Conservation (phyloP, 2,888 invertebrate species). For the Leptogaster cylindrica region DNA sequence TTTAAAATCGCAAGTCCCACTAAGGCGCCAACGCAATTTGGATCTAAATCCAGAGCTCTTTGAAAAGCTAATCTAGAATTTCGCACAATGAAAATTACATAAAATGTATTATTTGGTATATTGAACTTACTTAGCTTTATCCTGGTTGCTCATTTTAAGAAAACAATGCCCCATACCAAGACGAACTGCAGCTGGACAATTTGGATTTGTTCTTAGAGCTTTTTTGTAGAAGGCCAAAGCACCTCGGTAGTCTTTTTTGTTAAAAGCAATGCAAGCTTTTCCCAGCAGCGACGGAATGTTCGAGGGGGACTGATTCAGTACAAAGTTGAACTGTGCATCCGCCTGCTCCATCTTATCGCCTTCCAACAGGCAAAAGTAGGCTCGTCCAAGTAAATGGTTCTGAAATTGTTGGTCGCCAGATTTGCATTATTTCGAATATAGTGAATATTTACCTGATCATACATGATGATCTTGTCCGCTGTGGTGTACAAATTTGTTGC, state of each 20-base stretch:
- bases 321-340: slow-evolving; percentile 99
- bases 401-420: slow-evolving; percentile 21
- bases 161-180: slow-evolving; percentile 99
- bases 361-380: slow-evolving; percentile 97
- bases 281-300: slow-evolving; percentile 97
- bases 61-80: slow-evolving; percentile 84
- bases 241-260: slow-evolving; percentile 93
- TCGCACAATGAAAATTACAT: slow-evolving; percentile 10
- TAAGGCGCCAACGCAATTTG: slow-evolving; percentile 93
- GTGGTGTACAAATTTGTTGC: slow-evolving; percentile 97
- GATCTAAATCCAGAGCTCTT: slow-evolving; percentile 89
- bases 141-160: slow-evolving; percentile 92
- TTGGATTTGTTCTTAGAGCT: slow-evolving; percentile 93
- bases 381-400: slow-evolving; percentile 97
- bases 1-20: slow-evolving; percentile 95
- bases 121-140: slow-evolving; percentile 80
- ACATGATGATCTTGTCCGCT: slow-evolving; percentile 99
- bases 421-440: slow-evolving; percentile 56
- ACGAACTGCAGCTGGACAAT: slow-evolving; percentile 94
- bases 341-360: slow-evolving; percentile 99
- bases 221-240: slow-evolving; percentile 98
- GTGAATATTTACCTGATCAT: slow-evolving; percentile 79
- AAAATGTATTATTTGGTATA: background rate
- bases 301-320: slow-evolving; percentile 91
- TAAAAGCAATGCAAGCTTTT: slow-evolving; percentile 98